Evolutionary conservation across 2,797 vertebrate genomes (phyloP), one percentile per base, ranked within the genome.

Genomic region (Loriculus beryllinus): DNA sequence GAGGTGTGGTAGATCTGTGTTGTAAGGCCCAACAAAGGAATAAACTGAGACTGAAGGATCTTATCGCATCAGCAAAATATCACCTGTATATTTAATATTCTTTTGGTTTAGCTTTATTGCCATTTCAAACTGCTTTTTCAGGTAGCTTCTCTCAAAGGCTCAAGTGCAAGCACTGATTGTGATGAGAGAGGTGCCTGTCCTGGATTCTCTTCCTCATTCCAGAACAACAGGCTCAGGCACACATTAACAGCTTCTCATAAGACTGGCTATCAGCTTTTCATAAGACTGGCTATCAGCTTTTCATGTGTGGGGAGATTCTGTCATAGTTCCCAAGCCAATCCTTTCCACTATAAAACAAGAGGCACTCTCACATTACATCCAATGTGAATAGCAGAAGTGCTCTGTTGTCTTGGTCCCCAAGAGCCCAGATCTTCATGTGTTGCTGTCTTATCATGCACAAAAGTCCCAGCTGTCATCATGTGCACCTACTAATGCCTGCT

Each of bases 41-140:
- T 19, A 52, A 92, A 35, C 33, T 52, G 31, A 82, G 54, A 40
- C 35, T 71, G 28, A 72, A 86, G 40, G 75, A 29, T 91, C 63
- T 91, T 54, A 25, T 39, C 40, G 57, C 18, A 70, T 88, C 67
- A 86, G 71, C 59, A 80, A n/a, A 93, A 42, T 79, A 72, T 33
- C 35, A 6, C 56, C 70, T 79, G 39, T 9, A 16, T 74, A 7
- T 68, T 90, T 80, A 75, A 82, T n/a, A 6, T 60, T 76, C 14
- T 9, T 76, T 33, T 72, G 22, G 28, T 84, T 92, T 76, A 51
- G 31, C 35, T 72, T 65, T 86, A 43, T 39, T 72, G 25, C 54
- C 42, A 59, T 76, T 81, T 78, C 69, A 65, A 65, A 25, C 35
- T 69, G 65, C 54, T 26, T 76, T 87, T 68, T 54, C 52, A 54